Percentiles rank a stretch among this genome's conserved stretches.
phyloP scores from a whole-genome alignment of 2,113 vertebrate genomes.

The Lycocorax pyrrhopterus region DNA sequence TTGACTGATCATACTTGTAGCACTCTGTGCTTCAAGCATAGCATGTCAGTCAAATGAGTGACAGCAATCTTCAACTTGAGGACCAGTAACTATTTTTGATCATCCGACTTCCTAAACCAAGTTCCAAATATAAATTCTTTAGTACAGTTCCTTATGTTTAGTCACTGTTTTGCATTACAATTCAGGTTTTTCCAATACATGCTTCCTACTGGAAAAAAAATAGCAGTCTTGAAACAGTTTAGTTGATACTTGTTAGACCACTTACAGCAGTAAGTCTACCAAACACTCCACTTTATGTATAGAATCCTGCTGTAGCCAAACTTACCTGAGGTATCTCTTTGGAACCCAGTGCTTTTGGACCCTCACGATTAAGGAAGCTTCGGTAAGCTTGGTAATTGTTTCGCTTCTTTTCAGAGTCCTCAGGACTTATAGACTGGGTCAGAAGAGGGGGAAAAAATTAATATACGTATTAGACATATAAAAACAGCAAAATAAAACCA shows the following conservation, averaged over 20 bases:
- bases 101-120: not conserved
- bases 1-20: not conserved
- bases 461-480: not conserved
- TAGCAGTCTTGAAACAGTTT: not conserved
- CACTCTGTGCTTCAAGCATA: not conserved
- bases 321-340: slow-evolving; percentile 91
- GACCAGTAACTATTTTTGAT: not conserved
- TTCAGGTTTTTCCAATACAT: not conserved
- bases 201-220: not conserved
- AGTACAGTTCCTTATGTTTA: not conserved
- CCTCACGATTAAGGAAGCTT: slow-evolving; percentile 92
- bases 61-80: not conserved
- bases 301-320: not conserved
- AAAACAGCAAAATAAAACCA: not conserved
- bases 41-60: not conserved
- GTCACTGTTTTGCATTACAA: not conserved
- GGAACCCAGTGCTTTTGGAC: slow-evolving; percentile 92
- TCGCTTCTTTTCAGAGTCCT: slow-evolving; percentile 89
- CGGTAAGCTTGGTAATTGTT: slow-evolving; percentile 84
- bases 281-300: fast-evolving
- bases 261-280: not conserved
- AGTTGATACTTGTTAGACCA: not conserved
- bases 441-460: not conserved
- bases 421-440: slow-evolving; percentile 80
- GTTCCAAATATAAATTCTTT: not conserved